Conservation (phyloP, 2,888 invertebrate genomes). For the Pollenia angustigena region DNA sequence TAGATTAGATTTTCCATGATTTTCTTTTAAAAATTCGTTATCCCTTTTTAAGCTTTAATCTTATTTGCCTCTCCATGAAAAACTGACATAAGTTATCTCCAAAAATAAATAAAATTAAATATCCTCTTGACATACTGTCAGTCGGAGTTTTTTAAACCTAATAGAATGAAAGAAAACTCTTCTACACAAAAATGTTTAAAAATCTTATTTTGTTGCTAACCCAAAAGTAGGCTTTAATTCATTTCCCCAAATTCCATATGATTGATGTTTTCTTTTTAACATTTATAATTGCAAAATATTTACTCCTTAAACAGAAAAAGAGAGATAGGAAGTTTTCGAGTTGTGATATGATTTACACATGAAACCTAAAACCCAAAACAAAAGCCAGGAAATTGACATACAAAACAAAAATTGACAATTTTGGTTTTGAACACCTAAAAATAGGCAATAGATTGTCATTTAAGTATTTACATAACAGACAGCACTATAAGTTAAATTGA, state of each 20-base stretch:
- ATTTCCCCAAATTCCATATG: not conserved
- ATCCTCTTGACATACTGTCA: no score
- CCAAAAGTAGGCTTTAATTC: slow-evolving; percentile 14
- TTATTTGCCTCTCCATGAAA: no score
- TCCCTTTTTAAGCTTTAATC: no score
- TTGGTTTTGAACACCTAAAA: slow-evolving; percentile 20
- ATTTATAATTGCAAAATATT: slow-evolving; percentile 5
- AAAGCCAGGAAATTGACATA: slow-evolving; percentile 41
- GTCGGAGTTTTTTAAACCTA: no score
- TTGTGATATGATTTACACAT: not conserved
- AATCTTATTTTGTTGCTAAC: not conserved
- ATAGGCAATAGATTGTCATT: slow-evolving; percentile 31
- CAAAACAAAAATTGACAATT: slow-evolving; percentile 29
- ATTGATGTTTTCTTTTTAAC: slow-evolving; percentile 39
- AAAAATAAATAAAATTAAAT: no score
- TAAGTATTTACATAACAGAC: not conserved
- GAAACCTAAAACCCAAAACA: not conserved
- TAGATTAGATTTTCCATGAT: no score
- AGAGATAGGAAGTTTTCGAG: not conserved
- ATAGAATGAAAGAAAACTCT: no score
- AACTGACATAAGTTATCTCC: no score
- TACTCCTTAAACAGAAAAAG: not conserved
- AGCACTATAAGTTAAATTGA: not conserved
- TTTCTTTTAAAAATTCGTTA: no score
- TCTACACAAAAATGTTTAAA: not conserved